Evolutionary conservation across 2,888 invertebrate genomes (phyloP).

Genomic region (Torymus texanus): DNA sequence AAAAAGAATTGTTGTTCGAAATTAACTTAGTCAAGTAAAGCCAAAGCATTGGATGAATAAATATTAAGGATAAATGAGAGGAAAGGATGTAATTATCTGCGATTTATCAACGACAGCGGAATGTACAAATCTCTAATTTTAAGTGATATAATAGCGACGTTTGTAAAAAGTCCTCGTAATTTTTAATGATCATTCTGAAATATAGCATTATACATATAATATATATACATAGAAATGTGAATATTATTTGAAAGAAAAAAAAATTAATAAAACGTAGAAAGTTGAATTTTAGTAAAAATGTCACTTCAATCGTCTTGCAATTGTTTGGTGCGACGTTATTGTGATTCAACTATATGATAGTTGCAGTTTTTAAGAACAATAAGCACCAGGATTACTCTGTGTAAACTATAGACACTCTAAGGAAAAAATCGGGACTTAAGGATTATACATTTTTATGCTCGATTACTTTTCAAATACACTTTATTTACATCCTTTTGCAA

Average conservation of each 20-base stretch:
- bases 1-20: constrained; percentile 55
- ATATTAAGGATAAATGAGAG: constrained; percentile 52
- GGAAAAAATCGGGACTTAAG: constrained; percentile 28
- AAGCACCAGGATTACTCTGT: constrained; percentile 48
- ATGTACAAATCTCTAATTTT: constrained; percentile 71
- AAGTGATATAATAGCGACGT: constrained; percentile 61
- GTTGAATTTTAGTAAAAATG: constrained; percentile 52
- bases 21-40: constrained; percentile 63
- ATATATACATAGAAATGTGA: constrained; percentile 59
- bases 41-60: constrained; percentile 61
- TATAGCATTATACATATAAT: constrained; percentile 60
- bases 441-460: constrained; percentile 47
- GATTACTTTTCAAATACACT: constrained; percentile 41
- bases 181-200: constrained; percentile 68
- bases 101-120: constrained; percentile 59
- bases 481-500: constrained; percentile 52
- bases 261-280: constrained; percentile 42
- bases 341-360: constrained; percentile 57
- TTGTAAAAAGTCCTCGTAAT: constrained; percentile 67
- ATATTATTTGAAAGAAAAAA: constrained; percentile 54
- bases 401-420: constrained; percentile 40
- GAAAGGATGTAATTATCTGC: constrained; percentile 58
- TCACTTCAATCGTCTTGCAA: constrained; percentile 49
- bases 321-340: constrained; percentile 52
- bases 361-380: constrained; percentile 49